Evolutionary conservation across 2,113 vertebrate genomes (phyloP).

Genomic region (Eidolon helvum): DNA sequence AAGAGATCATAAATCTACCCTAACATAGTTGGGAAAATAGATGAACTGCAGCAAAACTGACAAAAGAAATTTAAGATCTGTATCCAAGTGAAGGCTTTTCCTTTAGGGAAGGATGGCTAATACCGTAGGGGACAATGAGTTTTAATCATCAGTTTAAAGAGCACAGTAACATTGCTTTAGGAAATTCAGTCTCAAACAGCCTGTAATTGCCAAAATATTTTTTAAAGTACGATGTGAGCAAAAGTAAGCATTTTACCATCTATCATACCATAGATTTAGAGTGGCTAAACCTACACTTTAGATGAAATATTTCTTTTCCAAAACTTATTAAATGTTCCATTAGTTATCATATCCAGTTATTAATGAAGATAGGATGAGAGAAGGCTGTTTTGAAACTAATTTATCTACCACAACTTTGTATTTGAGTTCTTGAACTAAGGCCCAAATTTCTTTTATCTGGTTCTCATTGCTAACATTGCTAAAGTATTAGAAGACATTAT

Average conservation of each 20-base stretch:
- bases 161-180: not conserved
- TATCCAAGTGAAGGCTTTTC: not conserved
- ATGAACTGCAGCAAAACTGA: not conserved
- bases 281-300: not conserved
- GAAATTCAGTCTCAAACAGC: not conserved
- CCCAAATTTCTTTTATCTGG: not conserved
- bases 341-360: not conserved
- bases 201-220: not conserved
- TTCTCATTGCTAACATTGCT: constrained; percentile 28
- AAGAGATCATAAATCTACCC: not conserved
- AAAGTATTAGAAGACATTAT: constrained; percentile 4
- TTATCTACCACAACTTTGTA: not conserved
- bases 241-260: not conserved
- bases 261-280: not conserved
- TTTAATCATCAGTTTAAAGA: not conserved
- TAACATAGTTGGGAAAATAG: not conserved
- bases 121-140: not conserved
- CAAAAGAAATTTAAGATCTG: not conserved
- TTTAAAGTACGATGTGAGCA: not conserved
- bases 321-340: not conserved
- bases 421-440: not conserved
- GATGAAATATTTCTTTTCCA: not conserved
- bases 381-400: not conserved
- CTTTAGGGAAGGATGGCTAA: not conserved
- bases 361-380: not conserved